These are phyloP conservation scores for Bruchidius siliquastri DNA, from an alignment of 2,888 invertebrate species.

Conservation along the genomic window DNA sequence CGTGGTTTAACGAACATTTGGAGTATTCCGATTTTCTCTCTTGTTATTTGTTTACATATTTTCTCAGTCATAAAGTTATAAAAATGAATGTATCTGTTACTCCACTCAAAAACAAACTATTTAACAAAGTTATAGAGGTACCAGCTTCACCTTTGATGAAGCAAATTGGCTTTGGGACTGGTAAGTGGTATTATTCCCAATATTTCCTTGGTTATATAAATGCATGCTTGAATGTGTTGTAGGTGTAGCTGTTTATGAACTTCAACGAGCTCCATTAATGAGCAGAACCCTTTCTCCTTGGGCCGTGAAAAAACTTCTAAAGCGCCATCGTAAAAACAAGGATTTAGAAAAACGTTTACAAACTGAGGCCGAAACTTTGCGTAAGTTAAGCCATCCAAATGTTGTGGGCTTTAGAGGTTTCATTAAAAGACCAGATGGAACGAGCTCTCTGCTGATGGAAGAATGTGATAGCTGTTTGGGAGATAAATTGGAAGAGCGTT, in stretches of 20 bases:
- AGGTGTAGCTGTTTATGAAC: conserved; percentile 75
- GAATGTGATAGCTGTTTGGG: conserved; percentile 68
- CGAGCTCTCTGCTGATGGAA: conserved; percentile 72
- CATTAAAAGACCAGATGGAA: conserved; percentile 51
- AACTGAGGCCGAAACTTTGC: conserved; percentile 68
- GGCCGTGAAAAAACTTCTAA: conserved; percentile 73
- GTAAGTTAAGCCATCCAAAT: conserved; percentile 70
- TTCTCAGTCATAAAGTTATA: too few species aligned
- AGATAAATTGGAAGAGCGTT: conserved; percentile 65
- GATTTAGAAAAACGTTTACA: conserved; percentile 54
- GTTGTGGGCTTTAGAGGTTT: conserved; percentile 71
- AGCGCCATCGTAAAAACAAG: conserved; percentile 26
- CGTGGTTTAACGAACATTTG: too few species aligned
- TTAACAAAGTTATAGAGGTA: conserved; percentile 40
- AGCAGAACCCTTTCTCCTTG: conserved; percentile 74
- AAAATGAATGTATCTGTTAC: conserved; percentile 48
- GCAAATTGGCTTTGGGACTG: conserved; percentile 73
- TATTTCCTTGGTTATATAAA: too few species aligned
- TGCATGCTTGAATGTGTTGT: background rate
- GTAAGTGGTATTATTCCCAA: conserved; percentile 39
- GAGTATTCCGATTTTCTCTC: too few species aligned
- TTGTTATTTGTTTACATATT: too few species aligned
- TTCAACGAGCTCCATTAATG: conserved; percentile 66
- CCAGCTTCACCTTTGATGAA: conserved; percentile 71
- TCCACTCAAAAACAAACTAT: conserved; percentile 42